Conservation (phyloP, 2,888 invertebrate genomes). For the Priocnemis perturbator region DNA sequence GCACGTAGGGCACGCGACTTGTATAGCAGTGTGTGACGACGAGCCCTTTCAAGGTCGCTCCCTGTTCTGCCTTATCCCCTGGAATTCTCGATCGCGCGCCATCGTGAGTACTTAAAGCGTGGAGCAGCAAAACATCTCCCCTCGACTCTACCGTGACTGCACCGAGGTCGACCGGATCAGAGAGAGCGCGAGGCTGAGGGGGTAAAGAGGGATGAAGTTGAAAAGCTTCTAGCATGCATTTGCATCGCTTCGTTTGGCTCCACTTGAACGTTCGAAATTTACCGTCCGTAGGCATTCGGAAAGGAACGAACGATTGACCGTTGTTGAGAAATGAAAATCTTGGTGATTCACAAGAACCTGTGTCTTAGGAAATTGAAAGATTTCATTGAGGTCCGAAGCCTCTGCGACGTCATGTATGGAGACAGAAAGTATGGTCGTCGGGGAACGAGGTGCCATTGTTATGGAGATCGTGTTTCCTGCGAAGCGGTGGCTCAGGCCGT, state of each 20-base stretch:
- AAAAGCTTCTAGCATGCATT: background rate
- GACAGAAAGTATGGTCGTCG: background rate
- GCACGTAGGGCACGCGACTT: slow-evolving; percentile 56
- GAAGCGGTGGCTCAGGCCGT: slow-evolving; percentile 15
- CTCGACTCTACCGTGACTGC: slow-evolving; percentile 24
- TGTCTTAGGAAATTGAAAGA: too few species aligned
- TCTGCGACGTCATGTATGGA: background rate
- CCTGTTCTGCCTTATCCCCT: slow-evolving; percentile 53
- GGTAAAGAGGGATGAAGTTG: too few species aligned
- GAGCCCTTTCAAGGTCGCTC: slow-evolving; percentile 51
- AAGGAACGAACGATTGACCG: too few species aligned
- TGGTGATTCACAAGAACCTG: too few species aligned
- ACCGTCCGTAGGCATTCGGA: too few species aligned
- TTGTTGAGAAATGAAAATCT: too few species aligned
- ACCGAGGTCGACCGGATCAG: slow-evolving; percentile 50
- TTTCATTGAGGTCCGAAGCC: background rate
- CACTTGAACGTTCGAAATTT: too few species aligned
- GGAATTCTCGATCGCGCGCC: slow-evolving; percentile 52
- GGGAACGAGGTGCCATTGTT: slow-evolving; percentile 25
- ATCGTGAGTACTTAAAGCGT: slow-evolving; percentile 33
- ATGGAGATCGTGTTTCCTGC: slow-evolving; percentile 24
- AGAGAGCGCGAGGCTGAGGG: slow-evolving; percentile 41
- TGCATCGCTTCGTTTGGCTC: slow-evolving; percentile 3
- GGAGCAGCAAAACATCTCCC: slow-evolving; percentile 17
- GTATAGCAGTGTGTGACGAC: slow-evolving; percentile 33